A percentile compares a stretch with the other conserved stretches of the same genome.
Conservation (phyloP, 2,888 invertebrate genomes). For the Zygogramma bicolorata region DNA sequence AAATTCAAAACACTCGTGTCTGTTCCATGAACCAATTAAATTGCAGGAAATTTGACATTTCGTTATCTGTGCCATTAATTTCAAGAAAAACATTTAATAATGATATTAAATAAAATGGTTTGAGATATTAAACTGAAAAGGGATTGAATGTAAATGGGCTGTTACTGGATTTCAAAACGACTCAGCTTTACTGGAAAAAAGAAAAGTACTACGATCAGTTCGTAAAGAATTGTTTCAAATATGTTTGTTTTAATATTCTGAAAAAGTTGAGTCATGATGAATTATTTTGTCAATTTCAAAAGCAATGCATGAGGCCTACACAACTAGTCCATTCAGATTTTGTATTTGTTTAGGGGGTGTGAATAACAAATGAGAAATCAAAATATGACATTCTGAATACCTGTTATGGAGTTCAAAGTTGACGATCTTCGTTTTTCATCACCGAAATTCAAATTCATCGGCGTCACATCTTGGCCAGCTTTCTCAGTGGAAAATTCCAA, state of each 20-base stretch:
- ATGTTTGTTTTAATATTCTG: neutral
- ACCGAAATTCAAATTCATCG: slow-evolving; percentile 84
- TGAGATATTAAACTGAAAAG: slow-evolving; percentile 40
- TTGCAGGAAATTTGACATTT: neutral
- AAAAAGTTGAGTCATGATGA: neutral
- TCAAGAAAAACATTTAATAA: slow-evolving; percentile 28
- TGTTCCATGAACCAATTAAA: neutral
- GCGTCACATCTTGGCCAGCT: slow-evolving; percentile 89
- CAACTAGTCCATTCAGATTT: slow-evolving; percentile 30
- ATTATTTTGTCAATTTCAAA: slow-evolving; percentile 20
- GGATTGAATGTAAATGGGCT: slow-evolving; percentile 31
- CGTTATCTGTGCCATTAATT: slow-evolving; percentile 36
- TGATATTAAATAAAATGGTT: slow-evolving; percentile 40
- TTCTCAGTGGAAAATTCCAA: slow-evolving; percentile 89
- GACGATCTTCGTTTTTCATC: slow-evolving; percentile 77
- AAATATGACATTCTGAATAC: slow-evolving; percentile 62
- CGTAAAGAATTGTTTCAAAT: too few species aligned
- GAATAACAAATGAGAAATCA: slow-evolving; percentile 23
- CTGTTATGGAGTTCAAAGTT: slow-evolving; percentile 82
- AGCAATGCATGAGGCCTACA: slow-evolving; percentile 45
- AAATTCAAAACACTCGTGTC: neutral
- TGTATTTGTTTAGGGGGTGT: neutral
- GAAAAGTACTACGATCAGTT: too few species aligned
- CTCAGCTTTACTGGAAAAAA: neutral
- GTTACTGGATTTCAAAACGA: slow-evolving; percentile 24